Conservation (phyloP, 2,113 vertebrate genomes). For the Leptocoma aspasia region DNA sequence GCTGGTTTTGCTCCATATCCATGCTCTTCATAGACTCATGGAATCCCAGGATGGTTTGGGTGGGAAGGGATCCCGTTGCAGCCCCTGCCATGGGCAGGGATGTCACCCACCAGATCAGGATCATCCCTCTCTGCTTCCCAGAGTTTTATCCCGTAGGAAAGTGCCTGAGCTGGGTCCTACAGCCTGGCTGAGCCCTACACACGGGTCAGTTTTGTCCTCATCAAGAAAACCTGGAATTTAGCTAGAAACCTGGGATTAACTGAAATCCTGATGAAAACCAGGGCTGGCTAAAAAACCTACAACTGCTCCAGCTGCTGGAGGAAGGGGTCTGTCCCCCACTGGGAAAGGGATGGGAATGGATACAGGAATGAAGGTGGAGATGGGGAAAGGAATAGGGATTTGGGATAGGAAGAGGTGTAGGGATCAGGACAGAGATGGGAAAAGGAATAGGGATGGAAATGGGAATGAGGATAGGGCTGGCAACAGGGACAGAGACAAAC, state of each 20-base stretch:
- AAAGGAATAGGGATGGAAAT: not conserved
- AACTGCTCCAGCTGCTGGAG: rapidly evolving
- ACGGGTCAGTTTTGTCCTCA: rapidly evolving
- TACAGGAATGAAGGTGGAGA: not conserved
- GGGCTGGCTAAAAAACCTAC: not conserved
- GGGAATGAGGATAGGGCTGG: too few relatives aligned
- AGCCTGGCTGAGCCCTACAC: not conserved
- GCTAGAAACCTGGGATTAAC: not conserved
- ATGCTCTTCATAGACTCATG: rapidly evolving
- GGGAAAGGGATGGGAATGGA: not conserved
- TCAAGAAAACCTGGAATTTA: not conserved
- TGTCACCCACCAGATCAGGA: not conserved
- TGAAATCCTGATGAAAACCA: not conserved
- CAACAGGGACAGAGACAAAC: not conserved
- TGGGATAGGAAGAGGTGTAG: too few relatives aligned
- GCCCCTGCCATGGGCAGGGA: not conserved
- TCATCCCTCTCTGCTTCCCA: not conserved
- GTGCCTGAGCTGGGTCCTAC: not conserved
- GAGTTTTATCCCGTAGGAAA: not conserved
- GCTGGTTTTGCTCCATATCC: not conserved
- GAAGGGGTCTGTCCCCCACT: rapidly evolving
- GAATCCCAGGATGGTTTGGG: not conserved
- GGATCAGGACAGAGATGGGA: not conserved
- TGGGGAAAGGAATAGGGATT: too few relatives aligned
- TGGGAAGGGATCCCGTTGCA: not conserved